Conservation (phyloP, 2,888 invertebrate genomes). For the Mesochorus sp. region DNA sequence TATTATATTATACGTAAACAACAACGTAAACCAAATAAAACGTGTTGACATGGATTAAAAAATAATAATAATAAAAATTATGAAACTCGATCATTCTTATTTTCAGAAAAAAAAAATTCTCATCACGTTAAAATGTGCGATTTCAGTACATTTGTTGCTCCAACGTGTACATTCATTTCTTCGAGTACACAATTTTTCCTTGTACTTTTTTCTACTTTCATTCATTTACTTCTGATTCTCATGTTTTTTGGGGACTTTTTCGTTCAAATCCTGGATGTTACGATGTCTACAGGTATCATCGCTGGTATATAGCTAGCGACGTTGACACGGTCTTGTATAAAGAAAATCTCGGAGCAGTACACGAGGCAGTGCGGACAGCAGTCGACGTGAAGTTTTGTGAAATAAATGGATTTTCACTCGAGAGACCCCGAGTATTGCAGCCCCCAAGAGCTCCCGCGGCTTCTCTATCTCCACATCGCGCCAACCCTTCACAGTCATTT, state of each 20-base stretch:
- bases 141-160: not conserved
- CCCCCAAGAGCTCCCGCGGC: slow-evolving; percentile 22
- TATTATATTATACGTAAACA: slow-evolving; percentile 63
- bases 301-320: not conserved
- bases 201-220: not conserved
- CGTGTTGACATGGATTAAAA: slow-evolving; percentile 65
- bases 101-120: too few relatives aligned
- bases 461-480: slow-evolving; percentile 11
- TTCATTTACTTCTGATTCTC: not conserved
- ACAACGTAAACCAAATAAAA: slow-evolving; percentile 66
- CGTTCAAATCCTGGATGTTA: slow-evolving; percentile 44
- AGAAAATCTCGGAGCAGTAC: slow-evolving; percentile 28
- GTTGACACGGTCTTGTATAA: too few relatives aligned
- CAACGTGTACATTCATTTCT: not conserved
- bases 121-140: too few relatives aligned
- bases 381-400: slow-evolving; percentile 44
- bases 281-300: slow-evolving; percentile 24
- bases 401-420: slow-evolving; percentile 61
- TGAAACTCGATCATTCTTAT: not conserved
- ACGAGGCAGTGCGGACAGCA: slow-evolving; percentile 15
- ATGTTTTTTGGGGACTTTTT: slow-evolving; percentile 9
- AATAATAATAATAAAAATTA: not conserved
- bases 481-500: slow-evolving; percentile 12
- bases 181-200: not conserved
- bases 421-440: slow-evolving; percentile 24